phyloP scores from a whole-genome alignment of 2,888 invertebrate species.

The Galerucella pusilla region DNA sequence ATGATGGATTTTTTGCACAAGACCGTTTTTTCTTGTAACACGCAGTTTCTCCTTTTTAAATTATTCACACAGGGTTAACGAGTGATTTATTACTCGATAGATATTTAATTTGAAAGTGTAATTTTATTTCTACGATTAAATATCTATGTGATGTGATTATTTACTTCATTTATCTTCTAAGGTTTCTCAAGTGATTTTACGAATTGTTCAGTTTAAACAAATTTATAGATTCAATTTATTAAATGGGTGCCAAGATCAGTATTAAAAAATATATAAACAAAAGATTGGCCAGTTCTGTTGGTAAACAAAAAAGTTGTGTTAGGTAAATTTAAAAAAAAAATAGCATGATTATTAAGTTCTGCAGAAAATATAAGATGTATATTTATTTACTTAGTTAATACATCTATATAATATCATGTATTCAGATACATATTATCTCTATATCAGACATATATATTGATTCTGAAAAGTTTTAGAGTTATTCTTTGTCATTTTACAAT shows the following conservation, averaged over 20 bases:
- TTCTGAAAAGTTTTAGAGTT: constrained; percentile 73
- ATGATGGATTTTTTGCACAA: constrained; percentile 59
- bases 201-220: constrained; percentile 34
- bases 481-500: constrained; percentile 80
- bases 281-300: constrained; percentile 63
- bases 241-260: constrained; percentile 64
- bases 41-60: constrained; percentile 27
- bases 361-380: constrained; percentile 45
- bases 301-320: constrained; percentile 42
- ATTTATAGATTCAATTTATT: constrained; percentile 50
- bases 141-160: constrained; percentile 12
- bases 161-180: constrained; percentile 31
- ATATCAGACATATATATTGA: constrained; percentile 62
- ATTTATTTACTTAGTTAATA: constrained; percentile 56
- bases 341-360: constrained; percentile 44
- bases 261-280: constrained; percentile 60
- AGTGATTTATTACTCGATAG: constrained; percentile 9
- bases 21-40: constrained; percentile 38
- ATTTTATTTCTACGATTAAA: neutral
- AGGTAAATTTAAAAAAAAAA: constrained; percentile 42
- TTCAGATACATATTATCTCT: constrained; percentile 64
- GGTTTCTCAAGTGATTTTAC: constrained; percentile 26
- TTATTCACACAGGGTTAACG: constrained; percentile 31
- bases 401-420: constrained; percentile 61
- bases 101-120: neutral